These are phyloP conservation scores for Nixonia krombeini DNA, from an alignment of 1,140 invertebrate species.

Conservation along the genomic window DNA sequence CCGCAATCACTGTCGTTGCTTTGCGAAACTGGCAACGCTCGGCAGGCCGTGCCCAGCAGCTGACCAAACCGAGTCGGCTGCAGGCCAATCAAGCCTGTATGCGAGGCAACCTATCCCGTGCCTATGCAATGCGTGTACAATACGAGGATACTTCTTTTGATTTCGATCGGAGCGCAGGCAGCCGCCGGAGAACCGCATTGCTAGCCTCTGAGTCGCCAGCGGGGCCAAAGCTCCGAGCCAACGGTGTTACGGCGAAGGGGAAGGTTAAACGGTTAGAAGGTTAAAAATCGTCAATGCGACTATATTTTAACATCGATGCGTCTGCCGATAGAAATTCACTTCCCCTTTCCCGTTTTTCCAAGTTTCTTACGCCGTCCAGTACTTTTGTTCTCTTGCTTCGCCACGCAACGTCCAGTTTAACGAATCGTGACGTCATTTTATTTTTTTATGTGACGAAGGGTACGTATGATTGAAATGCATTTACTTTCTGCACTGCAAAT, in stretches of 20 bases:
- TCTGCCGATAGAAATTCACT: too few species aligned
- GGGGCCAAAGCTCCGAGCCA: constrained; percentile 15
- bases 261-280: neutral
- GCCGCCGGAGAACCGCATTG: constrained; percentile 62
- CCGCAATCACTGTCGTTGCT: constrained; percentile 69
- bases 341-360: too few species aligned
- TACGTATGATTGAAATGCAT: too few species aligned
- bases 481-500: too few species aligned
- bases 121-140: constrained; percentile 29
- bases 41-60: constrained; percentile 28
- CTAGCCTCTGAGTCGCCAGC: constrained; percentile 58
- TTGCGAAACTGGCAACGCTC: constrained; percentile 63
- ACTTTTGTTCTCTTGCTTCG: too few species aligned
- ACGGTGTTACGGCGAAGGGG: constrained; percentile 8
- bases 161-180: constrained; percentile 59
- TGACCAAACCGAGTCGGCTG: neutral
- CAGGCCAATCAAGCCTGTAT: constrained; percentile 14
- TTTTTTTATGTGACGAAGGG: too few species aligned
- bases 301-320: neutral
- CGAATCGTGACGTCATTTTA: too few species aligned
- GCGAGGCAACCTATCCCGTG: constrained; percentile 36
- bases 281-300: neutral
- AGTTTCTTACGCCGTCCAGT: too few species aligned
- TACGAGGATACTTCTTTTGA: constrained; percentile 62
- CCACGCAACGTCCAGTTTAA: too few species aligned